These are phyloP conservation scores for Branchellion lobata DNA, from an alignment of 2,888 invertebrate species.

Conservation along the genomic window DNA sequence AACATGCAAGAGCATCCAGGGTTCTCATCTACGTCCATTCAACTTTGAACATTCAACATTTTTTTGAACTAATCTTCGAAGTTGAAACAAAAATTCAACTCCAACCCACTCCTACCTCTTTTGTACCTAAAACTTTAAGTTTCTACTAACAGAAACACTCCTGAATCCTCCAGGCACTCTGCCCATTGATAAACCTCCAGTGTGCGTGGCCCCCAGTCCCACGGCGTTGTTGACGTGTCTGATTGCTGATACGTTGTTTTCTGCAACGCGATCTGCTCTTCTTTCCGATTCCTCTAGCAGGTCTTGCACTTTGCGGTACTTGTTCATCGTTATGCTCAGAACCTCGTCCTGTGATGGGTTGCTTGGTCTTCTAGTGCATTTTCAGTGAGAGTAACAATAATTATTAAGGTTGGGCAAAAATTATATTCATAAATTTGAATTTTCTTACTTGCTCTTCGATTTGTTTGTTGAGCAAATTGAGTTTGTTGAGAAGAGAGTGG, in stretches of 20 bases:
- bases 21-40: neutral
- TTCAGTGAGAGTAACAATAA: neutral
- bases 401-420: neutral
- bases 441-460: conserved; percentile 61
- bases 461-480: conserved; percentile 61
- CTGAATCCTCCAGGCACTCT: conserved; percentile 14
- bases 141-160: conserved; percentile 38
- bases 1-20: neutral
- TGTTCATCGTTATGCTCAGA: conserved; percentile 49
- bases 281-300: conserved; percentile 48
- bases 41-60: neutral
- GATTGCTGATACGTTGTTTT: conserved; percentile 41
- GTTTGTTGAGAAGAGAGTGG: conserved; percentile 57
- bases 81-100: neutral
- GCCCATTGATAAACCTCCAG: neutral
- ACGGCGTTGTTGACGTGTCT: conserved; percentile 13
- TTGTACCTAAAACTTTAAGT: neutral
- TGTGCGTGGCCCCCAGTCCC: neutral
- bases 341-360: conserved; percentile 46
- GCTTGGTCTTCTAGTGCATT: neutral
- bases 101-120: neutral
- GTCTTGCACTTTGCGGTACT: conserved; percentile 49
- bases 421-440: neutral
- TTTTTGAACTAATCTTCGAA: neutral
- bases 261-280: conserved; percentile 47